These are phyloP conservation scores for Hystrix cristata DNA, from an alignment of 2,113 vertebrate genomes.

Conservation along the genomic window DNA sequence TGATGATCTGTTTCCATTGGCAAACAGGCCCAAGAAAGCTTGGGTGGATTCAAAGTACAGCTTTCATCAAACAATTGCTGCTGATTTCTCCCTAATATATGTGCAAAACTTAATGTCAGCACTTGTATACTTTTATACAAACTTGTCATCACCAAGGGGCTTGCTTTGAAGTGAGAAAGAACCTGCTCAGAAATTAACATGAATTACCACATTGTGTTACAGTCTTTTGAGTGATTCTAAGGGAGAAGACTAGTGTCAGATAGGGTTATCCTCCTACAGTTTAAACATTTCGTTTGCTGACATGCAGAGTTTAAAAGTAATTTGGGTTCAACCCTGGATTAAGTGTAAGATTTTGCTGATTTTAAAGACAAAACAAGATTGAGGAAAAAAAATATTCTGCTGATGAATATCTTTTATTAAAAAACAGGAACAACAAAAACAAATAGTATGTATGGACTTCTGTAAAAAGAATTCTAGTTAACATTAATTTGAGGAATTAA, in stretches of 20 bases:
- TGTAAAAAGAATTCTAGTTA: not conserved
- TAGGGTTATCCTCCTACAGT: too few species aligned
- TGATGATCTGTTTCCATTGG: not conserved
- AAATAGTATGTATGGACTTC: not conserved
- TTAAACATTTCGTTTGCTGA: not conserved
- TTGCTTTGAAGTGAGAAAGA: conserved; percentile 55
- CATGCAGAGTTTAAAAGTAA: not conserved
- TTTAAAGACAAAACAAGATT: not conserved
- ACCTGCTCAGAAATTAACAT: not conserved
- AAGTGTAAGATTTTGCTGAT: not conserved
- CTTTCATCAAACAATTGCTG: not conserved
- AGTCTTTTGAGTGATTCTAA: not conserved
- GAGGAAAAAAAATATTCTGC: not conserved
- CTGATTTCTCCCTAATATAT: not conserved
- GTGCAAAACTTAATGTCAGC: not conserved
- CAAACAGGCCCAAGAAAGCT: not conserved
- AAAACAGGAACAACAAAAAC: not conserved
- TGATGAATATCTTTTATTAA: not conserved
- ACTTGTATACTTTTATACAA: not conserved
- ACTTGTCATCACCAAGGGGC: not conserved
- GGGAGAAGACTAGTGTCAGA: not conserved
- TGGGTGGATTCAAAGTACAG: not conserved
- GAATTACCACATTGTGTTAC: not conserved
- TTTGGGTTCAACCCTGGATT: not conserved
- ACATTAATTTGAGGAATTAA: not conserved